Evolutionary conservation across 2,113 vertebrate species (phyloP).

Genomic region (Menura novaehollandiae): DNA sequence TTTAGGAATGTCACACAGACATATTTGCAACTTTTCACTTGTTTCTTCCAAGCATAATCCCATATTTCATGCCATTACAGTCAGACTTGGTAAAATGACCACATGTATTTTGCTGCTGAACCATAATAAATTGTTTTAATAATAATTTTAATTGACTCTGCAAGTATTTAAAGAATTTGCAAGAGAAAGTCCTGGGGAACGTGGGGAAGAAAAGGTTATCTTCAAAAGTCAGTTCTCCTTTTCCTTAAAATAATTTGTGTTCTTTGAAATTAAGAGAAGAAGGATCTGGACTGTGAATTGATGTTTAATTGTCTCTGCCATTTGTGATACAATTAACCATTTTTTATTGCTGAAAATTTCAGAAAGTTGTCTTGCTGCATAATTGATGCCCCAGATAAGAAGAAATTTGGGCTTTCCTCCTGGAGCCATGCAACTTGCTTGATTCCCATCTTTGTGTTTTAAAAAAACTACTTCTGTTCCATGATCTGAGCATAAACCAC

Average conservation of each 20-base stretch:
- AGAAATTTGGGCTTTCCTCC: background rate
- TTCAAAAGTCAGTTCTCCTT: background rate
- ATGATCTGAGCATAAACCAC: background rate
- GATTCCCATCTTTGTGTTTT: background rate
- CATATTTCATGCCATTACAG: background rate
- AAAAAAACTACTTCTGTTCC: background rate
- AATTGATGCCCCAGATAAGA: background rate
- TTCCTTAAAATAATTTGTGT: background rate
- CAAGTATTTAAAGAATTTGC: background rate
- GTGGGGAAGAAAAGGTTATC: background rate
- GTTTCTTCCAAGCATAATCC: background rate
- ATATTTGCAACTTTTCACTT: background rate
- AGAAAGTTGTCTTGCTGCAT: background rate
- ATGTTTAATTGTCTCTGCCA: background rate
- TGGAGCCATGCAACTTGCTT: rapidly evolving
- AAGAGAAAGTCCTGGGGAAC: background rate
- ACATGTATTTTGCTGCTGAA: background rate
- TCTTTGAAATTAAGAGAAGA: background rate
- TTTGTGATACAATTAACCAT: background rate
- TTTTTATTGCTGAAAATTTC: background rate
- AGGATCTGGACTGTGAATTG: background rate
- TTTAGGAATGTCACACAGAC: background rate
- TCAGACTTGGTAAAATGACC: background rate
- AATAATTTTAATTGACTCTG: background rate
- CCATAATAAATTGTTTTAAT: background rate